phyloP scores from a whole-genome alignment of 2,888 invertebrate genomes.

The Lithophane socia region DNA sequence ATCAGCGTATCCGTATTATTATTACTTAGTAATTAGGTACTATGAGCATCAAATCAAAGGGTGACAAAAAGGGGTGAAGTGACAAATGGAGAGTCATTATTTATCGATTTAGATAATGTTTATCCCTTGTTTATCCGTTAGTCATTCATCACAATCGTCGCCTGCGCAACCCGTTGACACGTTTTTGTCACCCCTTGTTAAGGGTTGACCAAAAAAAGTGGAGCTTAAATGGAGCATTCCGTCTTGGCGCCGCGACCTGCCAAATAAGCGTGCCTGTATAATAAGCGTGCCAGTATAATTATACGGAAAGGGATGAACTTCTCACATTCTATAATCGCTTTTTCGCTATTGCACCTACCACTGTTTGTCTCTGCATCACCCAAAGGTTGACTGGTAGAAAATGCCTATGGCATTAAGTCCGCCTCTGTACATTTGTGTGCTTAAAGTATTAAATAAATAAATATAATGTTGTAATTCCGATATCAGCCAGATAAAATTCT shows the following conservation, averaged over 20 bases:
- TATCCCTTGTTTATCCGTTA: conserved; percentile 76
- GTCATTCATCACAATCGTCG: conserved; percentile 61
- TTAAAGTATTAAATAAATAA: too few species aligned
- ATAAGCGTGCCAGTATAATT: not conserved
- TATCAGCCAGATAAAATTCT: not conserved
- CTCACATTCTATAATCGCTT: not conserved
- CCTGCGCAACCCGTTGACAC: conserved; percentile 73
- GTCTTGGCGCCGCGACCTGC: conserved; percentile 18
- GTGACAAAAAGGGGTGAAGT: conserved; percentile 60
- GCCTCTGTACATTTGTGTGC: too few species aligned
- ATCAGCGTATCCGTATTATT: not conserved
- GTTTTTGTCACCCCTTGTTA: conserved; percentile 67
- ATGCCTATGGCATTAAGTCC: too few species aligned
- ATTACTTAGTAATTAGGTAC: not conserved
- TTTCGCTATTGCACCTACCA: too few species aligned
- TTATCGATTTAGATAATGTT: conserved; percentile 83
- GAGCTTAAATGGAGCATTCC: conserved; percentile 29
- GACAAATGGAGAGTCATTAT: conserved; percentile 83
- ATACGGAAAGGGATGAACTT: not conserved
- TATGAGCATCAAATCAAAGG: conserved; percentile 37
- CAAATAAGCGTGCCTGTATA: conserved; percentile 13
- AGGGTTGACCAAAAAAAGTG: conserved; percentile 36
- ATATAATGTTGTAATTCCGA: not conserved
- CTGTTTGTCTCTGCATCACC: too few species aligned
- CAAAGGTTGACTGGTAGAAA: too few species aligned